Evolutionary conservation across 2,888 invertebrate species (phyloP).

Genomic region (Meliscaeva auricollis): DNA sequence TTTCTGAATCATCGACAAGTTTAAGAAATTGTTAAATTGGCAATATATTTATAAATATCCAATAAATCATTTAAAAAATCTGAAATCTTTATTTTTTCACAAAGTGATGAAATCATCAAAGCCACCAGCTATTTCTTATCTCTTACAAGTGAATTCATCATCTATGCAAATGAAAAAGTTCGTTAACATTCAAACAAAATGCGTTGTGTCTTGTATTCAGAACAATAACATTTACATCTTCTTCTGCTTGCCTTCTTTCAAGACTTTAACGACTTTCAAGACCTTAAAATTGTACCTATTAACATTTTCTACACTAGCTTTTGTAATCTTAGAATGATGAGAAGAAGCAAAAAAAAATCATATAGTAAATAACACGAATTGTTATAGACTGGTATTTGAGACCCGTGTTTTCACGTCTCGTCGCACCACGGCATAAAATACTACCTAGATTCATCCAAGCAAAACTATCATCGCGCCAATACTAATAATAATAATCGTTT

Average conservation of each 20-base stretch:
- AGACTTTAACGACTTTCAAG: conserved; percentile 18
- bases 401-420: conserved; percentile 7
- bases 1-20: conserved; percentile 29
- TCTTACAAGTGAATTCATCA: conserved; percentile 27
- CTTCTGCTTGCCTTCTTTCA: neutral
- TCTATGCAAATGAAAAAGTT: conserved; percentile 33
- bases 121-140: neutral
- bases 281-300: no score
- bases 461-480: neutral
- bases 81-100: conserved; percentile 27
- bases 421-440: neutral
- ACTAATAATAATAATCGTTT: neutral
- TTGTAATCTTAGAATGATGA: conserved; percentile 23
- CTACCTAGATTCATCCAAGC: neutral
- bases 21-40: neutral
- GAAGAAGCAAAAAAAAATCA: neutral
- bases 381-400: conserved; percentile 47
- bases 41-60: conserved; percentile 22
- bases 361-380: conserved; percentile 32
- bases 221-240: conserved; percentile 23
- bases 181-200: conserved; percentile 38
- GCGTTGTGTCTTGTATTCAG: neutral
- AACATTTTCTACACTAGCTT: conserved; percentile 13
- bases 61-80: conserved; percentile 33
- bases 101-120: conserved; percentile 62